These are phyloP conservation scores for Trichomalopsis sarcophagae DNA, from an alignment of 1,140 invertebrate genomes.

Conservation along the genomic window DNA sequence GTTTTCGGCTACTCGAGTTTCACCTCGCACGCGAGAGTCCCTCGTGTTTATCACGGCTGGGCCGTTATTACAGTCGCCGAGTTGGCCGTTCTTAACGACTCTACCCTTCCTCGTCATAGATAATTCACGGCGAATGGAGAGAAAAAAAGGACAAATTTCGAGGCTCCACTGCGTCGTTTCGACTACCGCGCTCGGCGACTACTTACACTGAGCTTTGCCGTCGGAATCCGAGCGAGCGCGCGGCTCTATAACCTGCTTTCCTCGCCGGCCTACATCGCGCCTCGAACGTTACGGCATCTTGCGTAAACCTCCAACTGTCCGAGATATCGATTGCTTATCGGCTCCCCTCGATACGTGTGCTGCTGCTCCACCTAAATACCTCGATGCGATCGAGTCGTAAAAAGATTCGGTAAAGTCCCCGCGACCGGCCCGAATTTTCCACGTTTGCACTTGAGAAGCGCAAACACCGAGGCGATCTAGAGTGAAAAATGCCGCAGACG, in stretches of 20 bases:
- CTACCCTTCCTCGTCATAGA: neutral
- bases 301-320: conserved; percentile 51
- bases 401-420: neutral
- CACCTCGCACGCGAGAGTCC: neutral
- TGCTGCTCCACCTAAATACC: neutral
- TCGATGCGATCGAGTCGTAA: neutral
- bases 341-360: neutral
- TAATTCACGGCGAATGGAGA: no score
- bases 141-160: no score
- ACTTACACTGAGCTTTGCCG: conserved; percentile 57
- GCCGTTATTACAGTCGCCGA: neutral
- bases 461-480: neutral
- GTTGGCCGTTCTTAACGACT: neutral
- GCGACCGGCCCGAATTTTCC: no score
- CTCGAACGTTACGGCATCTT: conserved; percentile 57
- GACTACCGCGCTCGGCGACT: neutral
- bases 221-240: conserved; percentile 55
- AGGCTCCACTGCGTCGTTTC: no score
- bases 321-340: conserved; percentile 22
- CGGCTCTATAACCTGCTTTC: conserved; percentile 8
- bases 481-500: neutral
- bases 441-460: neutral
- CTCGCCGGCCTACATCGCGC: neutral
- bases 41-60: conserved; percentile 26
- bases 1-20: conserved; percentile 27